These are phyloP conservation scores for Apteryx mantelli DNA, from an alignment of 2,113 vertebrate species.

Conservation along the genomic window DNA sequence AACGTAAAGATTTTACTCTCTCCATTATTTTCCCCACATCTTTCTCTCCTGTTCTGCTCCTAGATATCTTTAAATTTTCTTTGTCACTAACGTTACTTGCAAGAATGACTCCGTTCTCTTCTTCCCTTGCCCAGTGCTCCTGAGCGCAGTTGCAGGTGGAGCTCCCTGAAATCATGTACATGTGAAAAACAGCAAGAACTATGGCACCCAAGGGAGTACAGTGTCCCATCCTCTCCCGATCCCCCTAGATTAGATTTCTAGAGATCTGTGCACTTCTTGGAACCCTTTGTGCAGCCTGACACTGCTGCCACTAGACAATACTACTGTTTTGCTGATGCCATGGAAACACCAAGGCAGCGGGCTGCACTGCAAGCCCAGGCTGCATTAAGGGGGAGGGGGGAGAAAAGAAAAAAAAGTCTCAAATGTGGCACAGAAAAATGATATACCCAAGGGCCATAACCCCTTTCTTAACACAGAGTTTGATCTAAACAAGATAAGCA, in stretches of 20 bases:
- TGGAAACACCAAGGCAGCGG: slow-evolving; percentile 45
- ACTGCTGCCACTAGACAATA: slow-evolving; percentile 32
- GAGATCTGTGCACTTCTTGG: slow-evolving; percentile 1
- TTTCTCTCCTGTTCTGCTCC: neutral
- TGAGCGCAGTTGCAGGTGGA: neutral
- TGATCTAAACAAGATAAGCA: neutral
- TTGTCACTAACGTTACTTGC: neutral
- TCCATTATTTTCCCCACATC: neutral
- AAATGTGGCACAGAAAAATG: neutral
- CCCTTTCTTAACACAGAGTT: neutral
- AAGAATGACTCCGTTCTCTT: neutral
- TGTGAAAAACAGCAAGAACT: neutral
- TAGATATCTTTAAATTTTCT: neutral
- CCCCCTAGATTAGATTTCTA: neutral
- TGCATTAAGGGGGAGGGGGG: neutral
- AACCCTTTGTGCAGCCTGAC: slow-evolving; percentile 35
- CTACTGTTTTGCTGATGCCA: slow-evolving; percentile 66
- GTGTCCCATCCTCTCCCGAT: neutral
- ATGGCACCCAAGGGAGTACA: neutral
- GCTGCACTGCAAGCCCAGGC: neutral
- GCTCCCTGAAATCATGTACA: neutral
- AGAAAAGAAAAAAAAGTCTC: neutral
- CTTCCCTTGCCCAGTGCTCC: neutral
- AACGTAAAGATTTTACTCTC: neutral
- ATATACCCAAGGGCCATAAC: neutral